Conservation (phyloP, 2,797 vertebrate species). For the Esox masquinongy region DNA sequence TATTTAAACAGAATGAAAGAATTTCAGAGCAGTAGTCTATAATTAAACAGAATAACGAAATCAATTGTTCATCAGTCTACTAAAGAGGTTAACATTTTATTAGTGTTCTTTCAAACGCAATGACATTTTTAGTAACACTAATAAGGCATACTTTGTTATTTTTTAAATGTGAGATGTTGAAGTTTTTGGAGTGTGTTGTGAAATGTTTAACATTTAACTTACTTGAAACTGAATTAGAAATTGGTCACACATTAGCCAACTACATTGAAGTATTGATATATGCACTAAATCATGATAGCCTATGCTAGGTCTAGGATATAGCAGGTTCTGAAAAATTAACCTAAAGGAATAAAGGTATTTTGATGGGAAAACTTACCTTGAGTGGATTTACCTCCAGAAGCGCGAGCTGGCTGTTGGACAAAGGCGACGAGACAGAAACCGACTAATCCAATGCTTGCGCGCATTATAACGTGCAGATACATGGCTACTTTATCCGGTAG, state of each 20-base stretch:
- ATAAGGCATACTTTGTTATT: neutral
- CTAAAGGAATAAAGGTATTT: constrained; percentile 13
- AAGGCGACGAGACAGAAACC: constrained; percentile 85
- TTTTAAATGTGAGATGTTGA: neutral
- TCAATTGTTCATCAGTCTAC: neutral
- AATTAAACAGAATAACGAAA: neutral
- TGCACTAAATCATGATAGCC: neutral
- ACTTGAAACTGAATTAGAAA: neutral
- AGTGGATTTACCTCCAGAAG: constrained; percentile 83
- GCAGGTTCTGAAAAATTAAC: neutral
- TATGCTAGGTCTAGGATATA: neutral
- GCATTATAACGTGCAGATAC: constrained; percentile 79
- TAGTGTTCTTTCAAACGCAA: neutral
- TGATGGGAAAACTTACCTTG: constrained; percentile 86
- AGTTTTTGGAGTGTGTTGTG: neutral
- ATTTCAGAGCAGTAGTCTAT: neutral
- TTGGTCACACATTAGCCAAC: neutral
- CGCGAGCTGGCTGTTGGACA: constrained; percentile 83
- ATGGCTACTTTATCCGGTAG: constrained; percentile 65
- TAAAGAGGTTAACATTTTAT: neutral
- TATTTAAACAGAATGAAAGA: neutral
- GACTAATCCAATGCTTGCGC: constrained; percentile 83
- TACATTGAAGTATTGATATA: neutral
- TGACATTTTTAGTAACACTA: neutral
- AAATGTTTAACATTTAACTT: neutral